A percentile compares a stretch with the other conserved stretches of the same genome.
Conservation (phyloP, 1,140 invertebrate species). For the Pollicipes pollicipes region DNA sequence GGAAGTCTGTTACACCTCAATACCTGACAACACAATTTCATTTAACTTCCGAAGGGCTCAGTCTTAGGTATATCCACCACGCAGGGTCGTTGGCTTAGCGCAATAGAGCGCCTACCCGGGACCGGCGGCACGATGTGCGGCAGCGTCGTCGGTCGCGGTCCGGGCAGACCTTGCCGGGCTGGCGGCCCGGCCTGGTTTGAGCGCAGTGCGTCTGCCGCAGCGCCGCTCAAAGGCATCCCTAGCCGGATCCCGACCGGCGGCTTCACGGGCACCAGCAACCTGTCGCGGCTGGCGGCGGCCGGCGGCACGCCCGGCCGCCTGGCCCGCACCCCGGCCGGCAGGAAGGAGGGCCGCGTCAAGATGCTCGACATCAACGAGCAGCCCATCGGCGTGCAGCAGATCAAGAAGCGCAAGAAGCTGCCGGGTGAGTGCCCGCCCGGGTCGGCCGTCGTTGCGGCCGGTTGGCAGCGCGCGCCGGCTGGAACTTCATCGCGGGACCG, state of each 20-base stretch:
- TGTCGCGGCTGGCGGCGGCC: constrained; percentile 31
- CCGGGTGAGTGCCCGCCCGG: neutral
- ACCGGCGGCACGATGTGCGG: too few relatives aligned
- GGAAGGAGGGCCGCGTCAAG: constrained; percentile 80
- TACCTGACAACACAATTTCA: too few relatives aligned
- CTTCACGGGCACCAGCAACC: constrained; percentile 24
- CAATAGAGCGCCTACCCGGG: too few relatives aligned
- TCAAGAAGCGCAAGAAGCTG: constrained; percentile 14
- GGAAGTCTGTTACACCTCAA: too few relatives aligned
- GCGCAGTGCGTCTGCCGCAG: constrained; percentile 28
- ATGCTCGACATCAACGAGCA: constrained; percentile 83
- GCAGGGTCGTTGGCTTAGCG: too few relatives aligned
- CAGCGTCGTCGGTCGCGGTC: too few relatives aligned
- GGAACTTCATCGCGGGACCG: too few relatives aligned
- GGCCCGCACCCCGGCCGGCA: constrained; percentile 29
- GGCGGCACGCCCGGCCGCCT: constrained; percentile 27
- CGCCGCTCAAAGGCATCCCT: constrained; percentile 75
- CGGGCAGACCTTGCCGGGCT: too few relatives aligned
- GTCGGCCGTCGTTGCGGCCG: too few relatives aligned
- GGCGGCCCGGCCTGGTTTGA: too few relatives aligned
- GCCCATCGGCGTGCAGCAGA: constrained; percentile 41
- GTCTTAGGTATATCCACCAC: too few relatives aligned
- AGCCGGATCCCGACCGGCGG: constrained; percentile 50
- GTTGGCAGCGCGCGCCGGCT: neutral
- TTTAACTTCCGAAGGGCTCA: too few relatives aligned